phyloP scores from a whole-genome alignment of 2,888 invertebrate species.

The Tipula confusa region DNA sequence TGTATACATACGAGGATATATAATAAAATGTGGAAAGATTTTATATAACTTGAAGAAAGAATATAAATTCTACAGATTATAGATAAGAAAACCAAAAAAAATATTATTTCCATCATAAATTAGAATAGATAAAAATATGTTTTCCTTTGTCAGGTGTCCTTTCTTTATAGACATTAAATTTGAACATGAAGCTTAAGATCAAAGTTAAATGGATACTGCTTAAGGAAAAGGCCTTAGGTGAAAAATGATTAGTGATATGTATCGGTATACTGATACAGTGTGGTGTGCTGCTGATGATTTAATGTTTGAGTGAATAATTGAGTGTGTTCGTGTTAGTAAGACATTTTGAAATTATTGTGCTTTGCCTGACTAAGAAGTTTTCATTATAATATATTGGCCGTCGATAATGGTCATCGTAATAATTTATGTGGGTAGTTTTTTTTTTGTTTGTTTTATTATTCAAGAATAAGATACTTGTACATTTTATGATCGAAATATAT shows the following conservation, averaged over 20 bases:
- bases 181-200: neutral
- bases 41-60: slow-evolving; percentile 8
- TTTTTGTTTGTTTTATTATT: neutral
- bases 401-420: slow-evolving; percentile 3
- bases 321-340: neutral
- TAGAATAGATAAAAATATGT: slow-evolving; percentile 16
- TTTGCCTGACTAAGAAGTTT: neutral
- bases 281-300: neutral
- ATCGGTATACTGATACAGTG: neutral
- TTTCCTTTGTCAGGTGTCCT: neutral
- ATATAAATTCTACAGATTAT: slow-evolving; percentile 6
- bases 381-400: neutral
- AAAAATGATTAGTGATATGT: neutral
- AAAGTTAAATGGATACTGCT: neutral
- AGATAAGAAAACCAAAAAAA: slow-evolving; percentile 7
- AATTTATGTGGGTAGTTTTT: neutral
- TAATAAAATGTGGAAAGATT: neutral
- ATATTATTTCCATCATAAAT: neutral
- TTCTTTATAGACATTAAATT: neutral
- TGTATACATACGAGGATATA: too few species aligned
- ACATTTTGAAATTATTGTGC: neutral
- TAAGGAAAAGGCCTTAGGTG: neutral
- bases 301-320: neutral
- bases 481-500: neutral
- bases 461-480: neutral